phyloP scores from a whole-genome alignment of 2,888 invertebrate genomes.

The Euplagia quadripunctaria region DNA sequence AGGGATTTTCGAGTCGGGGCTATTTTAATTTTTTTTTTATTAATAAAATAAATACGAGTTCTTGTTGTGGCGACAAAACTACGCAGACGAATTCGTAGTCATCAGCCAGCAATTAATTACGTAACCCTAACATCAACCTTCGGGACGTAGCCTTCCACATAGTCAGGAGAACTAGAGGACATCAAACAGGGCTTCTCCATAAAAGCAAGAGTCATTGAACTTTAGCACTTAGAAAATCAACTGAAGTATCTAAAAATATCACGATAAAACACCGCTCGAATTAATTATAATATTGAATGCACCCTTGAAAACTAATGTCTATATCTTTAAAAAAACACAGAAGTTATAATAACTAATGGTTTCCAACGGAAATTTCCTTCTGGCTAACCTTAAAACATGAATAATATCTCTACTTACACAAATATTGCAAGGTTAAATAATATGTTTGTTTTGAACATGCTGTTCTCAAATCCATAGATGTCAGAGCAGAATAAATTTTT shows the following conservation, averaged over 20 bases:
- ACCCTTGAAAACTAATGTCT: slow-evolving; percentile 7
- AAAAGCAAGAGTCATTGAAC: background rate
- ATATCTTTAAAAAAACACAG: background rate
- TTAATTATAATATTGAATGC: background rate
- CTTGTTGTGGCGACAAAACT: too few relatives aligned
- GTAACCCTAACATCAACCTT: too few relatives aligned
- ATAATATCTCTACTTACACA: background rate
- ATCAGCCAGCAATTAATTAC: too few relatives aligned
- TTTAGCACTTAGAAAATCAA: background rate
- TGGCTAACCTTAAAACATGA: background rate
- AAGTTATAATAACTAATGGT: background rate
- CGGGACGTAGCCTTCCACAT: too few relatives aligned
- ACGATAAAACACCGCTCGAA: background rate
- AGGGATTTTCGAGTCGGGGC: too few relatives aligned
- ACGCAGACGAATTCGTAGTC: too few relatives aligned
- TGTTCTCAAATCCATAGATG: background rate
- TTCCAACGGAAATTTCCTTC: slow-evolving; percentile 13
- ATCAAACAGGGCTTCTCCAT: too few relatives aligned
- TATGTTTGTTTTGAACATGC: background rate
- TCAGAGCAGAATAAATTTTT: background rate
- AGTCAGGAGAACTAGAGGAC: too few relatives aligned
- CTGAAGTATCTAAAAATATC: background rate
- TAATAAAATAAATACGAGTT: too few relatives aligned
- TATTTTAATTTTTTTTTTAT: too few relatives aligned
- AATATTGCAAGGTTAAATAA: background rate